phyloP scores from a whole-genome alignment of 2,113 vertebrate species.

The Fulica atra region DNA sequence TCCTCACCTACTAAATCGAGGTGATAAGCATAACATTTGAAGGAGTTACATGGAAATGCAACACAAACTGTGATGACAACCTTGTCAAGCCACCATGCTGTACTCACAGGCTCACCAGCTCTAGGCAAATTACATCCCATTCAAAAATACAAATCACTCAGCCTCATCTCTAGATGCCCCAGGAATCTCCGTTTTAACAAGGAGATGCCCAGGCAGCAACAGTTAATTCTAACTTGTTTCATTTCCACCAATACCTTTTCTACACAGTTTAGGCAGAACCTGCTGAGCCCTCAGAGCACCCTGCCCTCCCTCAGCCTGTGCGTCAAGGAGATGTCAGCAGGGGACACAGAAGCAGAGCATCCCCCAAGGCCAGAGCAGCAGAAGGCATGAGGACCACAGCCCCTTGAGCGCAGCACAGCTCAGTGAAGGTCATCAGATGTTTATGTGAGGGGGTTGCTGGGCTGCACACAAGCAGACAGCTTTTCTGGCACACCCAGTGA shows the following conservation, averaged over 20 bases:
- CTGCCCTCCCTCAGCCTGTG: background rate
- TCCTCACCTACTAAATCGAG: rapidly evolving
- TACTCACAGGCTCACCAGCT: background rate
- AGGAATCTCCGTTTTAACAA: background rate
- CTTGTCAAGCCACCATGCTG: background rate
- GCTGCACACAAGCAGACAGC: background rate
- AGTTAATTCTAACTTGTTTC: background rate
- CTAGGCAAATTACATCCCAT: background rate
- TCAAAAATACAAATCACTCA: background rate
- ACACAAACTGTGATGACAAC: background rate
- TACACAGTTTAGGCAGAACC: too few species aligned
- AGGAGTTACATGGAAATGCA: background rate
- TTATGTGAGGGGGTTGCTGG: background rate
- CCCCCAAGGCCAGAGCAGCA: background rate
- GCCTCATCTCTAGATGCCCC: background rate
- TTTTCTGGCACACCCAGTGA: background rate
- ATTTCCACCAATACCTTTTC: background rate
- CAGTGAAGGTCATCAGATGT: background rate
- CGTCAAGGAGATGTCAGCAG: rapidly evolving
- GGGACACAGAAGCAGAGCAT: background rate
- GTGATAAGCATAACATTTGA: background rate
- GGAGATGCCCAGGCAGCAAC: background rate
- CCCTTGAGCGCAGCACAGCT: background rate
- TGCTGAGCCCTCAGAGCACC: background rate
- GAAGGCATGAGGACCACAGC: rapidly evolving